Base-by-base conservation (phyloP, 2,797 vertebrate species). In the Mastacembelus armatus region DNA sequence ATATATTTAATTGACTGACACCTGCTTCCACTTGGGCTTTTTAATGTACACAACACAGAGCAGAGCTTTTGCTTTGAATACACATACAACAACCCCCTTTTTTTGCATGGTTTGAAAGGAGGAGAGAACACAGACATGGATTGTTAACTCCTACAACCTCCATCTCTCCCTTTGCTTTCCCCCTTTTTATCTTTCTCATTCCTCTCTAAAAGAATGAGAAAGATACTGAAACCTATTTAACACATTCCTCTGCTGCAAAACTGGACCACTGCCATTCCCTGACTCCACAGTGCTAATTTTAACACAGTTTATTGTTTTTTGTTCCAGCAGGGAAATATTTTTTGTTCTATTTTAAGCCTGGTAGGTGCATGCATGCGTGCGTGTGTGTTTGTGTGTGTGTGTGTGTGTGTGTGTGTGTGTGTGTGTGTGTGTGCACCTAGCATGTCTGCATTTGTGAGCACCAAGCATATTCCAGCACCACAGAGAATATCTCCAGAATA, bases 401-500 rank as follows among this genome's bases (percentile, higher is more conserved):
- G 70, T n/a, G n/a, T n/a, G 77, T 81, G 60, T 65, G 48, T 80
- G 33, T 56, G 61, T 47, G 19, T 51, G 40, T 45, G 42, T 39
- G 27, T 10, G 9, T 70, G 38, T 57, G 72, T 68, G 55, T 69
- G 58, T 45, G 70, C 36, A 50, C 43, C 70, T 69, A 33, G 66
- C 55, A 71, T 73, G 80, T 80, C 77, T 85, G 85, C 74, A 47
- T 88, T 83, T 84, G 74, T 66, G 77, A 80, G 86, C 71, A 56
- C 71, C 70, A 60, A 78, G 71, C 65, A 68, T 66, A 68, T 83
- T 88, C 78, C 64, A 71, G 71, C 65, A 69, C 81, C 68, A 63
- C 78, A 65, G 78, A 71, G 72, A 89, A 88, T 91, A 90, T 92
- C 90, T 91, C 89, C 84, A 76, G 92, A 93, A 91, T 91, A 75